phyloP scores from a whole-genome alignment of 2,797 vertebrate species.

The Falco biarmicus region DNA sequence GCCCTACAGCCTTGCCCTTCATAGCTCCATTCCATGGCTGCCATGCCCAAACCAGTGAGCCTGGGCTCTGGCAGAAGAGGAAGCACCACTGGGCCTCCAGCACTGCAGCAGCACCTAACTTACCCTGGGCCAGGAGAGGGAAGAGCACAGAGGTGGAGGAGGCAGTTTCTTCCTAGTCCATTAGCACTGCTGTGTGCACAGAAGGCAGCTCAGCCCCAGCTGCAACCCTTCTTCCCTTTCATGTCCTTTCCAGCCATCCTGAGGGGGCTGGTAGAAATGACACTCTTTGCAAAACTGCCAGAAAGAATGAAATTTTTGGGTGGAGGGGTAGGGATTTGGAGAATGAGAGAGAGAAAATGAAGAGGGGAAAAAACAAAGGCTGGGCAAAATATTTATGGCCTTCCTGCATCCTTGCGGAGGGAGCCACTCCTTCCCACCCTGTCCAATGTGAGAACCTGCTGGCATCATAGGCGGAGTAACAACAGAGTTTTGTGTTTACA shows the following conservation, averaged over 20 bases:
- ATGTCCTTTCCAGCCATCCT: not conserved
- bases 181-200: not conserved
- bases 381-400: not conserved
- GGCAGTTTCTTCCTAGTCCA: not conserved
- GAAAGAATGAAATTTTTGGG: not conserved
- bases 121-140: not conserved
- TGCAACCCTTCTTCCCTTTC: not conserved
- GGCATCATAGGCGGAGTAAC: not conserved
- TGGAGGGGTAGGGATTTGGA: not conserved
- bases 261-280: not conserved
- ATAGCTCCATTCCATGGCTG: not conserved
- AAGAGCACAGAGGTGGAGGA: not conserved
- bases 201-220: not conserved
- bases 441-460: not conserved
- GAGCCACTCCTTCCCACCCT: not conserved
- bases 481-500: not conserved
- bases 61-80: not conserved
- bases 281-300: not conserved
- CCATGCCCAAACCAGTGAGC: not conserved
- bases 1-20: constrained; percentile 38
- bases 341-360: not conserved
- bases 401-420: not conserved
- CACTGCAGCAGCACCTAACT: not conserved
- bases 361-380: not conserved
- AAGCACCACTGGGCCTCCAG: not conserved